Evolutionary conservation across 2,113 vertebrate species (phyloP).

Genomic region (Salvelinus namaycush): DNA sequence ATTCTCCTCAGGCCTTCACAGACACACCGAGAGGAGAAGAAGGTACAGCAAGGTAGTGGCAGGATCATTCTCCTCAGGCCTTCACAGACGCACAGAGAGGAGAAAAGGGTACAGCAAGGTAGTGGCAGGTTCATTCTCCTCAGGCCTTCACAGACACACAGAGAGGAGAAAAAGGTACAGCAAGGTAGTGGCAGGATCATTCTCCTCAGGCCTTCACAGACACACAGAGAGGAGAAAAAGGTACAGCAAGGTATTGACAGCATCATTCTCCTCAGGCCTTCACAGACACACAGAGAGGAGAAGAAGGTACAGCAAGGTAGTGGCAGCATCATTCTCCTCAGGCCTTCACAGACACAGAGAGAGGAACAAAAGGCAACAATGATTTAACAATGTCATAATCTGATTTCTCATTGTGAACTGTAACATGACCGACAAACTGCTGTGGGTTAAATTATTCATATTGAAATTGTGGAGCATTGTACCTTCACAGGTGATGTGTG

Average conservation of each 20-base stretch:
- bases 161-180: conserved; percentile 25
- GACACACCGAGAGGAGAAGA: too few species aligned
- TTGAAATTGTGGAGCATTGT: not conserved
- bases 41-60: too few species aligned
- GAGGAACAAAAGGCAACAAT: too few species aligned
- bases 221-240: conserved; percentile 21
- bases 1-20: too few species aligned
- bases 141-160: conserved; percentile 42
- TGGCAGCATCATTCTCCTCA: too few species aligned
- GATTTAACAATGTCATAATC: conserved; percentile 12
- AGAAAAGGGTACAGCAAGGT: conserved; percentile 53
- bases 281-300: conserved; percentile 14
- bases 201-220: conserved; percentile 68
- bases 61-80: conserved; percentile 65
- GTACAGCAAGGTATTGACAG: conserved; percentile 65
- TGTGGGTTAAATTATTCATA: not conserved
- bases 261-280: conserved; percentile 62
- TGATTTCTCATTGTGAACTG: not conserved
- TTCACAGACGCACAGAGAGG: conserved; percentile 47
- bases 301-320: too few species aligned
- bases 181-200: conserved; percentile 60
- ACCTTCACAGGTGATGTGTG: too few species aligned
- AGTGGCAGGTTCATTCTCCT: conserved; percentile 64
- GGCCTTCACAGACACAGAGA: too few species aligned
- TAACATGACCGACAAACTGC: not conserved